phyloP scores from a whole-genome alignment of 2,888 invertebrate genomes.

The Tiphia femorata region DNA sequence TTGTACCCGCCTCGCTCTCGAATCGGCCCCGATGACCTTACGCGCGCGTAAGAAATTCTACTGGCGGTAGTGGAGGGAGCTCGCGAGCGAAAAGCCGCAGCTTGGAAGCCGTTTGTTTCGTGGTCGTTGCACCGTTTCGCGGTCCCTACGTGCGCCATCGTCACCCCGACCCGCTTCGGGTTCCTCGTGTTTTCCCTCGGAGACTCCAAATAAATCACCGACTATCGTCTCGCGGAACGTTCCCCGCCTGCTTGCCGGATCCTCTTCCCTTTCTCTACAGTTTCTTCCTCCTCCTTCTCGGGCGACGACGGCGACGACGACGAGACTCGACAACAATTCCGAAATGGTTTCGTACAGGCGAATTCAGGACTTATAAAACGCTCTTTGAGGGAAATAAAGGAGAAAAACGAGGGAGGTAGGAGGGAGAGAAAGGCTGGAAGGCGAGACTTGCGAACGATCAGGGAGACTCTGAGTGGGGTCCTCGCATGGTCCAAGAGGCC shows the following conservation, averaged over 20 bases:
- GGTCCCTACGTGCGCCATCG: slow-evolving; percentile 13
- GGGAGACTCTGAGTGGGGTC: too few relatives aligned
- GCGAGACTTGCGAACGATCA: too few relatives aligned
- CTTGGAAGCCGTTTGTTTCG: slow-evolving; percentile 37
- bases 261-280: too few relatives aligned
- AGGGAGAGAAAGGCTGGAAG: too few relatives aligned
- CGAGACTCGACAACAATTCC: slow-evolving; percentile 30
- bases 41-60: slow-evolving; percentile 36
- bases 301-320: too few relatives aligned
- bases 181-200: slow-evolving; percentile 31
- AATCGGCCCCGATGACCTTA: slow-evolving; percentile 34
- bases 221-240: slow-evolving; percentile 31
- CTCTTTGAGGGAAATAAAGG: slow-evolving; percentile 24
- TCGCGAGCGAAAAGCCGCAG: slow-evolving; percentile 12
- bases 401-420: neutral
- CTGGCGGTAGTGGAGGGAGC: slow-evolving; percentile 19
- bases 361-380: slow-evolving; percentile 44
- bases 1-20: slow-evolving; percentile 18
- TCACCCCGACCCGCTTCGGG: slow-evolving; percentile 8
- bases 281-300: too few relatives aligned
- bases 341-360: slow-evolving; percentile 34
- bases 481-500: too few relatives aligned
- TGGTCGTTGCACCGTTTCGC: slow-evolving; percentile 35
- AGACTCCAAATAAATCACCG: slow-evolving; percentile 43
- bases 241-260: neutral